These are phyloP conservation scores for Nixonia krombeini DNA, from an alignment of 1,140 invertebrate species.

Conservation along the genomic window DNA sequence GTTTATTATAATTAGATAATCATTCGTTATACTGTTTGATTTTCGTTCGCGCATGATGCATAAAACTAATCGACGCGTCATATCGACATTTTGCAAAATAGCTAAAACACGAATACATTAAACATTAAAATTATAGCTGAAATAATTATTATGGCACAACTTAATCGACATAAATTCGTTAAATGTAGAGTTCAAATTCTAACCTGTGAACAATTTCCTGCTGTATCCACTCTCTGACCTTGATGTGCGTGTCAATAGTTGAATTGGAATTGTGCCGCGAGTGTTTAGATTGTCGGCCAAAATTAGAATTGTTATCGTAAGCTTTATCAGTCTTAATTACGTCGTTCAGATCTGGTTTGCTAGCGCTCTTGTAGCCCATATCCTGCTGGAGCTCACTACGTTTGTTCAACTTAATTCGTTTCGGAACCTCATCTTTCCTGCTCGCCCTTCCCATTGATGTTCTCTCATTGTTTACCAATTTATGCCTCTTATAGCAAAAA, in stretches of 20 bases:
- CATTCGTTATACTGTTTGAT: no score
- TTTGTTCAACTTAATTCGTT: constrained; percentile 50
- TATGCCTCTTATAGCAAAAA: constrained; percentile 82
- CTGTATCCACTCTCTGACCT: constrained; percentile 88
- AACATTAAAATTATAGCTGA: no score
- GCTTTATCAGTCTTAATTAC: constrained; percentile 70
- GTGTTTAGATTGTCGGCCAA: constrained; percentile 76
- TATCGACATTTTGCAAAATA: no score
- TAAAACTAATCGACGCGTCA: no score
- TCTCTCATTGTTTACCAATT: constrained; percentile 70
- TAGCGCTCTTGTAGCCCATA: constrained; percentile 62
- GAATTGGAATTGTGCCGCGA: constrained; percentile 82
- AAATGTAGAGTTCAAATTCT: no score
- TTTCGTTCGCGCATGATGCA: no score
- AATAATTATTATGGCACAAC: no score
- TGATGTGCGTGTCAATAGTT: constrained; percentile 86
- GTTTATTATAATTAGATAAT: no score
- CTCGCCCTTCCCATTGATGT: constrained; percentile 51
- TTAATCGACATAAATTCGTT: no score
- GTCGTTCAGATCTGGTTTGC: constrained; percentile 66
- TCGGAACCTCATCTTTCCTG: constrained; percentile 47
- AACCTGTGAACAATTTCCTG: constrained; percentile 78
- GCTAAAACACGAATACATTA: no score
- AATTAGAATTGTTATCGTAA: constrained; percentile 77
- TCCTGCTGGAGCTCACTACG: constrained; percentile 49